phyloP scores from a whole-genome alignment of 2,113 vertebrate genomes.

The Columba janthina region DNA sequence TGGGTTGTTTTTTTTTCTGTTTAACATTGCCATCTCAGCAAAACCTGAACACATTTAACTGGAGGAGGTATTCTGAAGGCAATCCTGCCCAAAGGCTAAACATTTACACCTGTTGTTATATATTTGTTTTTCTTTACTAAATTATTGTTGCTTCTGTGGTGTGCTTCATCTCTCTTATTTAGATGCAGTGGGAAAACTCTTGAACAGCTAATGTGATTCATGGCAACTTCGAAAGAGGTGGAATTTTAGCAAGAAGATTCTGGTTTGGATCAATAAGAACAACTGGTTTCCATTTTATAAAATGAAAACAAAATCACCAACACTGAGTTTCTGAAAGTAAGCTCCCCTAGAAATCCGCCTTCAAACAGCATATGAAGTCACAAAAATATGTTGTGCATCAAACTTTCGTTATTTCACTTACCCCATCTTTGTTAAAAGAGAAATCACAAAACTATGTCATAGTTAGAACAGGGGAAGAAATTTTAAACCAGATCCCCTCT shows the following conservation, averaged over 20 bases:
- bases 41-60: conserved; percentile 57
- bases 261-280: neutral
- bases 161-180: neutral
- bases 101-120: conserved; percentile 50
- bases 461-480: neutral
- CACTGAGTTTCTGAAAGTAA: neutral
- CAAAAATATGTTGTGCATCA: neutral
- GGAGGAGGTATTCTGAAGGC: conserved; percentile 45
- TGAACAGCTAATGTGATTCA: neutral
- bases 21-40: conserved; percentile 8
- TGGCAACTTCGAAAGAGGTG: neutral
- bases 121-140: conserved; percentile 56
- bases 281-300: neutral
- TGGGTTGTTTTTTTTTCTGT: neutral
- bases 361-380: neutral
- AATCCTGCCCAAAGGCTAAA: conserved; percentile 73
- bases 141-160: conserved; percentile 1
- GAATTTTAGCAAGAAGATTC: neutral
- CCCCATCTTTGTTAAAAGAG: neutral
- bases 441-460: neutral
- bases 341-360: neutral
- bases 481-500: neutral
- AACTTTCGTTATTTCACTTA: neutral
- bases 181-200: neutral
- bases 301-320: neutral